phyloP scores from a whole-genome alignment of 2,113 vertebrate genomes.

The Xiphophorus hellerii region DNA sequence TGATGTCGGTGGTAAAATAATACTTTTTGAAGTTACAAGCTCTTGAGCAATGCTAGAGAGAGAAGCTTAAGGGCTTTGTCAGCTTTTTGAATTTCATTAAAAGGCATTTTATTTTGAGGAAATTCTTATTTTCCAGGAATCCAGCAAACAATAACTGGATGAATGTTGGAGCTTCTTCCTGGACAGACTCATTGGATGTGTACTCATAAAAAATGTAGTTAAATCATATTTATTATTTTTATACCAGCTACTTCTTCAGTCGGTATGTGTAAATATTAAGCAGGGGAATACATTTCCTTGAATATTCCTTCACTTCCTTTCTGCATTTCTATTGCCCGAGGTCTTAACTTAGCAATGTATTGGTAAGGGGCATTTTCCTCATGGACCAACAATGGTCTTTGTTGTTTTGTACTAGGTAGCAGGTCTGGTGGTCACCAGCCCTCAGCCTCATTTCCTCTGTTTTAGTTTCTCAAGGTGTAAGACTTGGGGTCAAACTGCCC shows the following conservation, averaged over 20 bases:
- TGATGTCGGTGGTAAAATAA: conserved; percentile 38
- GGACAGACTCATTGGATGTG: background rate
- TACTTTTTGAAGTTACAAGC: conserved; percentile 27
- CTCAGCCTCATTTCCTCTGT: background rate
- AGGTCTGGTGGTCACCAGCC: background rate
- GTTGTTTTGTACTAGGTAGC: background rate
- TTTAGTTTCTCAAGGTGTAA: background rate
- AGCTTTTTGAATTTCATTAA: conserved; percentile 13
- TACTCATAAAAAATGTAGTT: too few species aligned
- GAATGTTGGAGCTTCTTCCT: background rate
- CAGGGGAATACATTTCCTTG: background rate
- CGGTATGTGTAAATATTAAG: background rate
- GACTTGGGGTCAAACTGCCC: background rate
- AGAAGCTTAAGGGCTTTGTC: conserved; percentile 6
- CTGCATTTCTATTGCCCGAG: background rate
- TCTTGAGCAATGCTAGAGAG: conserved; percentile 25
- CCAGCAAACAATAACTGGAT: background rate
- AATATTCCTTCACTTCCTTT: background rate
- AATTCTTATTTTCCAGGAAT: conserved; percentile 4
- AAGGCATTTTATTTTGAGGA: conserved; percentile 3
- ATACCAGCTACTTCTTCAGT: background rate
- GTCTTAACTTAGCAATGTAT: background rate
- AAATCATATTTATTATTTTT: background rate
- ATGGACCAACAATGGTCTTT: too few species aligned
- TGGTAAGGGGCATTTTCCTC: background rate